phyloP scores from a whole-genome alignment of 2,888 invertebrate species.

The Lasius platythorax region DNA sequence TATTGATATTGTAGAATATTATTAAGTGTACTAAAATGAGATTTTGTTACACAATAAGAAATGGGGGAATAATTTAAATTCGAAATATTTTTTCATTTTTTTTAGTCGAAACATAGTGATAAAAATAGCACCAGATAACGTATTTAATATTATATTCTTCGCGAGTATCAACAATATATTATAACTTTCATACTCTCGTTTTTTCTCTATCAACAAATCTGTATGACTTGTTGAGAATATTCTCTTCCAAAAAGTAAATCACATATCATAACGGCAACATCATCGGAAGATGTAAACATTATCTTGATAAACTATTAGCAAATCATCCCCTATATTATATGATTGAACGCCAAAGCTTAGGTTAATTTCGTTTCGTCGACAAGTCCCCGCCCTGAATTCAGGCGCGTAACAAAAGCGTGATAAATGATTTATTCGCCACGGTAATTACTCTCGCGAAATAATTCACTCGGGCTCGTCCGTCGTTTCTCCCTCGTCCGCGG shows the following conservation, averaged over 20 bases:
- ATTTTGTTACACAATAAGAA: too few relatives aligned
- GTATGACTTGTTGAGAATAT: not conserved
- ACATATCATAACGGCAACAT: not conserved
- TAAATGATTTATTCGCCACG: constrained; percentile 50
- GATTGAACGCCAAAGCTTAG: constrained; percentile 11
- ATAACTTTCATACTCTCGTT: not conserved
- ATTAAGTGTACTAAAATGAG: too few relatives aligned
- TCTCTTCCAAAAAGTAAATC: not conserved
- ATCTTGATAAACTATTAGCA: not conserved
- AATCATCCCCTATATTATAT: not conserved
- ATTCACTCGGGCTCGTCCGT: constrained; percentile 40
- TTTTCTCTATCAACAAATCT: not conserved
- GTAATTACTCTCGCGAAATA: constrained; percentile 50
- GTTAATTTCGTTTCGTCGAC: constrained; percentile 42
- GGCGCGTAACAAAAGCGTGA: constrained; percentile 48
- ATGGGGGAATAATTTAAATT: too few relatives aligned
- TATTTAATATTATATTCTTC: too few relatives aligned
- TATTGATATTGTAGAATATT: too few relatives aligned
- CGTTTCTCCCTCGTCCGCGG: constrained; percentile 25
- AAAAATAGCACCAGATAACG: too few relatives aligned
- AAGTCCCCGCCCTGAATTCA: constrained; percentile 23
- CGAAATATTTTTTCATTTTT: too few relatives aligned
- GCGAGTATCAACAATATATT: not conserved
- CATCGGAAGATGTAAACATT: not conserved
- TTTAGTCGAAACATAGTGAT: too few relatives aligned